These are phyloP conservation scores for Alectoris magna DNA, from an alignment of 2,797 vertebrate species.

Conservation along the genomic window DNA sequence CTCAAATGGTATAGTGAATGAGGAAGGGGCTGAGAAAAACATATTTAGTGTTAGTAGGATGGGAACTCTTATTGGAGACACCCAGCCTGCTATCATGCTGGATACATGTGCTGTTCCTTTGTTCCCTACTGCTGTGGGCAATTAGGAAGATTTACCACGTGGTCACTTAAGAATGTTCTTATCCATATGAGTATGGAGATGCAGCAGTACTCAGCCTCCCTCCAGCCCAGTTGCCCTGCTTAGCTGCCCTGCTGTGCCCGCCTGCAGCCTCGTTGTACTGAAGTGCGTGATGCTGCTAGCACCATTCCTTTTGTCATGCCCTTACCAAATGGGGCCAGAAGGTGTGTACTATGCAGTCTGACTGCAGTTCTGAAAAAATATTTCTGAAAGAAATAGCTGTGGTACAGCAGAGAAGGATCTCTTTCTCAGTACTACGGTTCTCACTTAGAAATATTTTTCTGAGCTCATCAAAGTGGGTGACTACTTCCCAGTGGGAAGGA, in stretches of 20 bases:
- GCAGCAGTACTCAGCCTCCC: background rate
- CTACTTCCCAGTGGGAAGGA: background rate
- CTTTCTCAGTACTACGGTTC: background rate
- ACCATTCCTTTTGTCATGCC: background rate
- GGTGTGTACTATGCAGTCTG: background rate
- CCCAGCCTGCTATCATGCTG: fast-evolving
- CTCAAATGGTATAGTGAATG: fast-evolving
- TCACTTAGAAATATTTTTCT: background rate
- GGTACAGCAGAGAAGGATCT: background rate
- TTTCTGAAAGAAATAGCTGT: background rate
- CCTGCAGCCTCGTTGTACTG: background rate
- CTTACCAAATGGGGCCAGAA: fast-evolving
- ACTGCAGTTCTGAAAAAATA: background rate
- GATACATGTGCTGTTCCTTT: background rate
- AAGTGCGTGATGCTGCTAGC: background rate
- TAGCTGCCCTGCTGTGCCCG: fast-evolving
- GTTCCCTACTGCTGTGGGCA: background rate
- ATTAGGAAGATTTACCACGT: background rate
- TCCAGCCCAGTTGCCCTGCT: background rate
- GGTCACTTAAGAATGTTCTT: background rate
- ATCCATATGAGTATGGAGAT: fast-evolving
- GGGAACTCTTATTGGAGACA: background rate
- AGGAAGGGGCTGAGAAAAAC: background rate
- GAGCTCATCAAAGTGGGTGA: background rate
- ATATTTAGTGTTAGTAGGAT: fast-evolving